These are phyloP conservation scores for Australoheros scitulus DNA, from an alignment of 2,113 vertebrate genomes.

Conservation along the genomic window DNA sequence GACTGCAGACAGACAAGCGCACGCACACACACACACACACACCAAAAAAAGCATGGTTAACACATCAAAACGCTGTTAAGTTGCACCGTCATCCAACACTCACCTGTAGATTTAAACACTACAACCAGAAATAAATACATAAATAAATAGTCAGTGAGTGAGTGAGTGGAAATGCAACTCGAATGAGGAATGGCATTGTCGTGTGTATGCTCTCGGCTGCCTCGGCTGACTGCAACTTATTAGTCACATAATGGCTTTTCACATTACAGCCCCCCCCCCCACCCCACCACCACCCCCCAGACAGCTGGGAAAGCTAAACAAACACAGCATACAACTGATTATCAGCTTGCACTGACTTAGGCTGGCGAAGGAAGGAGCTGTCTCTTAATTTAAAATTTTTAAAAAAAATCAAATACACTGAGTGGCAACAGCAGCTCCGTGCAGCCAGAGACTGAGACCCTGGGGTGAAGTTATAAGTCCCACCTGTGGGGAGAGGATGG, in stretches of 20 bases:
- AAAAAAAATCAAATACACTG: constrained; percentile 28
- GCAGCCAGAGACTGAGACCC: constrained; percentile 17
- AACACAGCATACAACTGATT: constrained; percentile 21
- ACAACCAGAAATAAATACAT: not conserved
- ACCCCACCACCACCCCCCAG: no score
- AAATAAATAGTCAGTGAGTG: not conserved
- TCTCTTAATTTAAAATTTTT: no score
- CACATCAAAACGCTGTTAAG: not conserved
- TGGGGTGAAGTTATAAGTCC: constrained; percentile 59
- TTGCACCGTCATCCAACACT: not conserved
- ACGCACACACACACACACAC: no score
- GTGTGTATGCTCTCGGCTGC: constrained; percentile 9
- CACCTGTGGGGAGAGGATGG: constrained; percentile 69
- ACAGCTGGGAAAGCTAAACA: constrained; percentile 39
- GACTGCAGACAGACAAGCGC: not conserved
- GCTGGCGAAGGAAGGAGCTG: no score
- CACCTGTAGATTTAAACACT: not conserved
- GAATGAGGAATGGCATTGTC: not conserved
- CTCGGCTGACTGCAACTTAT: constrained; percentile 41
- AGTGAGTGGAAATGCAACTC: constrained; percentile 7
- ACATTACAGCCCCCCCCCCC: constrained; percentile 35
- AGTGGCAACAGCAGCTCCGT: constrained; percentile 16
- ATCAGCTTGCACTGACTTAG: constrained; percentile 6
- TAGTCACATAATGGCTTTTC: constrained; percentile 62
- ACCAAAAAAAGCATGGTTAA: not conserved